Base-by-base conservation (phyloP, 2,888 invertebrate species). In the Schizaphis graminum region DNA sequence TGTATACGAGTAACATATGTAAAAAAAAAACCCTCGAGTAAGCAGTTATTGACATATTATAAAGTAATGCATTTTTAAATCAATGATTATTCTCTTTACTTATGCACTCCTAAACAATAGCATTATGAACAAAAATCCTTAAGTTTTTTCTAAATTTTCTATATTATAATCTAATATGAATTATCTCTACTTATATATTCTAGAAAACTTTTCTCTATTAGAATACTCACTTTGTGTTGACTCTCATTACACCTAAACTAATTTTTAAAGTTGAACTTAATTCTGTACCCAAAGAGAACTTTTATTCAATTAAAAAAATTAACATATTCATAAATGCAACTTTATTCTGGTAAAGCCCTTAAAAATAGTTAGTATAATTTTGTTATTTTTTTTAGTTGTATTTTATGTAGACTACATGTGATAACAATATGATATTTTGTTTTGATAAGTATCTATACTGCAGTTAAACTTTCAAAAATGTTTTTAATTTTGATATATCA, bases 171-270 rank as follows among this genome's bases (percentile, higher is more conserved):
- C 56, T 47, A 56, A 86, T 57, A 44, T 56, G 57, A 11, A 85
- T 85, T n/a, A n/a, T 85, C 24, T n/a, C 67, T 77, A 24, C 47
- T 28, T 44, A 49, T 49, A 67, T 92, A 67, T 92, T 67, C 53
- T 47, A 49, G 11, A 92, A 57, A 87, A 92, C 24, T 61, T 87
- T 26, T 16, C 44, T 92, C 47, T 44, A 41, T 26, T 47, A n/a
- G 21, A n/a, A 47, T 47, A 56, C n/a, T 61, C 61, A 49, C 10
- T 28, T 86, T 4, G 7, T 61, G 5, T 35, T 84, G 16, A 77
- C 77, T 77, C 21, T 77, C 77, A 77, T 77, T 77, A 77, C 35
- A 77, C 35, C 21, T 61, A 92, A 61, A 92, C 86, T 35, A 92
- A 41, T 91, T 86, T 57, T 57, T 44, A 61, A 86, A 91, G 47